A percentile compares a stretch with the other conserved stretches of the same genome.
Evolutionary conservation across 2,113 vertebrate species (phyloP).

Genomic region (Brachypteracias leptosomus): DNA sequence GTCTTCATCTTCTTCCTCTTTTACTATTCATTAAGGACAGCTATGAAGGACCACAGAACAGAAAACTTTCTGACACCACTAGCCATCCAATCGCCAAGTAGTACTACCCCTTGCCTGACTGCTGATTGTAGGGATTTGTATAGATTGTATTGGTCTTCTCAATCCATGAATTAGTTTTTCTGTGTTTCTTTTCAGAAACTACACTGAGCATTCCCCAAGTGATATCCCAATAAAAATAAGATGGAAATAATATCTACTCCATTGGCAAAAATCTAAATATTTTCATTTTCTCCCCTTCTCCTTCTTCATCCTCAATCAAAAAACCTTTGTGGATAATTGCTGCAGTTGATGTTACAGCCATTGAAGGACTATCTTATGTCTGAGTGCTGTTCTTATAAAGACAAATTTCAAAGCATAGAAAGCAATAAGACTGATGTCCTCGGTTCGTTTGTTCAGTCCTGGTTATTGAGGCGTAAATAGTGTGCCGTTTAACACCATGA

Average conservation of each 20-base stretch:
- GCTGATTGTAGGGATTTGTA: neutral
- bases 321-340: neutral
- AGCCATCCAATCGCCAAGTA: neutral
- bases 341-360: neutral
- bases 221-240: neutral
- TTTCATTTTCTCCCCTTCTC: neutral
- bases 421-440: neutral
- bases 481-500: neutral
- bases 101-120: neutral
- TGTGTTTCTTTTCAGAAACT: neutral
- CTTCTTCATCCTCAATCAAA: neutral
- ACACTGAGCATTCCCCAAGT: neutral
- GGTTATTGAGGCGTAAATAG: constrained; percentile 15
- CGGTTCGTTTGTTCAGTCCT: neutral
- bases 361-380: neutral
- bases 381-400: neutral
- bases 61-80: neutral
- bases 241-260: neutral
- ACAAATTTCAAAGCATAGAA: neutral
- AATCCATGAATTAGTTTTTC: neutral
- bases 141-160: neutral
- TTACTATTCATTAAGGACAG: neutral
- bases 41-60: neutral
- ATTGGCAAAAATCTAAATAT: neutral
- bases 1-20: neutral